Conservation (phyloP, 2,888 invertebrate genomes). For the Luperina nickerlii region DNA sequence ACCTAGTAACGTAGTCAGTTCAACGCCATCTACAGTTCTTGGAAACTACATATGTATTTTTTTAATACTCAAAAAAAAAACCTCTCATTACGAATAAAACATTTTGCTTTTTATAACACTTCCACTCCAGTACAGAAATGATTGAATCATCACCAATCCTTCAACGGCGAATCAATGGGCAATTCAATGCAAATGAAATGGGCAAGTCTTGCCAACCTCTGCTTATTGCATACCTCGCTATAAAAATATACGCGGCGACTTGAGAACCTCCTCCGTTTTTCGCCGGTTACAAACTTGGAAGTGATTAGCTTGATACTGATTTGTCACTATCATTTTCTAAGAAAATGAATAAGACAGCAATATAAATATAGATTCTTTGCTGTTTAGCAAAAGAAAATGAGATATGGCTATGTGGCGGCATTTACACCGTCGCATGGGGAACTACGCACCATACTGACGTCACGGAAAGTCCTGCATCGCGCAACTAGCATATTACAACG, state of each 20-base stretch:
- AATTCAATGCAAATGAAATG: slow-evolving; percentile 56
- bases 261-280: neutral
- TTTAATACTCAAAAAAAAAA: too few relatives aligned
- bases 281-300: slow-evolving; percentile 15
- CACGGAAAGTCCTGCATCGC: too few relatives aligned
- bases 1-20: too few relatives aligned
- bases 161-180: slow-evolving; percentile 37
- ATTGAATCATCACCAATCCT: slow-evolving; percentile 16
- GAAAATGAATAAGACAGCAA: slow-evolving; percentile 2
- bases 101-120: slow-evolving; percentile 23
- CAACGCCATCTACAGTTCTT: too few relatives aligned
- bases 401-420: neutral
- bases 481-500: too few relatives aligned
- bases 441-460: too few relatives aligned
- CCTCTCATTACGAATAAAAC: neutral
- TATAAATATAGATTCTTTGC: neutral
- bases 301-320: neutral
- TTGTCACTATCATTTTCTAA: slow-evolving; percentile 19
- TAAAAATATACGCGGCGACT: slow-evolving; percentile 9
- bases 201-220: slow-evolving; percentile 10
- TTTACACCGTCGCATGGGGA: too few relatives aligned
- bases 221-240: slow-evolving; percentile 14
- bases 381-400: neutral
- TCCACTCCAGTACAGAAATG: slow-evolving; percentile 11
- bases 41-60: too few relatives aligned